Conservation (phyloP, 2,797 vertebrate species). For the Melanotaenia parkinsoni region DNA sequence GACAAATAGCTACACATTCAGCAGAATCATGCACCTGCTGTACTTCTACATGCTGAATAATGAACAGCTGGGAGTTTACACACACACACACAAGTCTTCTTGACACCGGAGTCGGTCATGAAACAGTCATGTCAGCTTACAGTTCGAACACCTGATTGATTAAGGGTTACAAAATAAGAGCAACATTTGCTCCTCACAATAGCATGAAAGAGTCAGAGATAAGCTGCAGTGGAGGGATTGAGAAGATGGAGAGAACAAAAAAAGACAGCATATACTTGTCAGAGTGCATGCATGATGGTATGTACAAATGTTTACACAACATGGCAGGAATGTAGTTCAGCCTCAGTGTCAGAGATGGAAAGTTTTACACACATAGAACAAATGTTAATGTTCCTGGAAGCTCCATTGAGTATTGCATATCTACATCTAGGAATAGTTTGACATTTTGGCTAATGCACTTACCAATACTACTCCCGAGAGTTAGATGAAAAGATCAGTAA, state of each 20-base stretch:
- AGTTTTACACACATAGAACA: constrained; percentile 41
- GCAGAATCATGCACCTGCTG: constrained; percentile 67
- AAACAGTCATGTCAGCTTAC: constrained; percentile 57
- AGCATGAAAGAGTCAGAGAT: constrained; percentile 15
- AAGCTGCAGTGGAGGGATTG: constrained; percentile 26
- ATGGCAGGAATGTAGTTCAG: constrained; percentile 28
- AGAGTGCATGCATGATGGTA: constrained; percentile 47
- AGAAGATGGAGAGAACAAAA: constrained; percentile 7
- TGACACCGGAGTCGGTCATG: constrained; percentile 1
- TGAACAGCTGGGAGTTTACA: constrained; percentile 36
- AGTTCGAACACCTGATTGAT: constrained; percentile 40
- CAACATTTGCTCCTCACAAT: constrained; percentile 9
- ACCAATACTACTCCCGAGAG: neutral
- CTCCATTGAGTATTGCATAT: constrained; percentile 67
- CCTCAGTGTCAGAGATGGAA: constrained; percentile 30
- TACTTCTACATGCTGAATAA: constrained; percentile 56
- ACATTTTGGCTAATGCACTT: constrained; percentile 20
- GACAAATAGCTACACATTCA: constrained; percentile 49
- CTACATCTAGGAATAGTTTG: constrained; percentile 49
- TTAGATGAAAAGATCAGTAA: neutral
- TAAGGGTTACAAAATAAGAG: constrained; percentile 31
- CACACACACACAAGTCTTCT: constrained; percentile 22
- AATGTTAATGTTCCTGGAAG: constrained; percentile 56
- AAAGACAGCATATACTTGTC: constrained; percentile 17
- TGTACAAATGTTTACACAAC: constrained; percentile 25